These are phyloP conservation scores for Schizopygopsis pylzovi DNA, from an alignment of 2,797 vertebrate species.

Conservation along the genomic window DNA sequence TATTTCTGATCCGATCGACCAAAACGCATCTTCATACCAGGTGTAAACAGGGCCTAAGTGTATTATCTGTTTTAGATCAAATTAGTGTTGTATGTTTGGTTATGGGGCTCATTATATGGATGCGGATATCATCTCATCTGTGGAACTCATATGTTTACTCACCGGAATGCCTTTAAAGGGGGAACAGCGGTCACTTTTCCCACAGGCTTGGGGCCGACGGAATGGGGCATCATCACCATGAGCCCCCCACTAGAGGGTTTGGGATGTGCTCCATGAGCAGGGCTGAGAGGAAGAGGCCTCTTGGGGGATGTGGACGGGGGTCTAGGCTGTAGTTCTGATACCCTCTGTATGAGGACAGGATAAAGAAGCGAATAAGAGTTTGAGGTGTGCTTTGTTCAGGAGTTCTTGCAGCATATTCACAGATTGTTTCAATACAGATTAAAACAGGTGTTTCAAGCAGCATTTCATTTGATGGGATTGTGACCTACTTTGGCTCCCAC, in stretches of 20 bases:
- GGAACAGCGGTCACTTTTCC: slow-evolving; percentile 70
- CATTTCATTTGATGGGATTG: slow-evolving; percentile 1
- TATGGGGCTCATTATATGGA: background rate
- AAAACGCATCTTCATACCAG: background rate
- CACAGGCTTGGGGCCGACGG: slow-evolving; percentile 70
- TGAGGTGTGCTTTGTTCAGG: background rate
- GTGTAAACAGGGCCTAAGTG: background rate
- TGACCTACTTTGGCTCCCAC: background rate
- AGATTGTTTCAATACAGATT: background rate
- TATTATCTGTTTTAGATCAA: background rate
- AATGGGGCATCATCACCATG: slow-evolving; percentile 85
- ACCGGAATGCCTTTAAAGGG: slow-evolving; percentile 79
- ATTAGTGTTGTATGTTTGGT: background rate
- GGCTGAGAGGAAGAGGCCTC: slow-evolving; percentile 84
- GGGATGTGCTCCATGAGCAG: slow-evolving; percentile 71
- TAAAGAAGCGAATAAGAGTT: background rate
- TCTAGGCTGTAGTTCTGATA: slow-evolving; percentile 69
- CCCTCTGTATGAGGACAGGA: slow-evolving; percentile 59
- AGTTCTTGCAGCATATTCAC: background rate
- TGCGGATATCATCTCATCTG: background rate
- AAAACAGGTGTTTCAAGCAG: slow-evolving; percentile 26
- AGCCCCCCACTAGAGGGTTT: slow-evolving; percentile 76
- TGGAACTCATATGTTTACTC: slow-evolving; percentile 52
- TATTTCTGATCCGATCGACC: background rate
- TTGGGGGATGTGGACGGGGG: slow-evolving; percentile 76